phyloP scores from a whole-genome alignment of 2,797 vertebrate species.

The Liparis tanakae region DNA sequence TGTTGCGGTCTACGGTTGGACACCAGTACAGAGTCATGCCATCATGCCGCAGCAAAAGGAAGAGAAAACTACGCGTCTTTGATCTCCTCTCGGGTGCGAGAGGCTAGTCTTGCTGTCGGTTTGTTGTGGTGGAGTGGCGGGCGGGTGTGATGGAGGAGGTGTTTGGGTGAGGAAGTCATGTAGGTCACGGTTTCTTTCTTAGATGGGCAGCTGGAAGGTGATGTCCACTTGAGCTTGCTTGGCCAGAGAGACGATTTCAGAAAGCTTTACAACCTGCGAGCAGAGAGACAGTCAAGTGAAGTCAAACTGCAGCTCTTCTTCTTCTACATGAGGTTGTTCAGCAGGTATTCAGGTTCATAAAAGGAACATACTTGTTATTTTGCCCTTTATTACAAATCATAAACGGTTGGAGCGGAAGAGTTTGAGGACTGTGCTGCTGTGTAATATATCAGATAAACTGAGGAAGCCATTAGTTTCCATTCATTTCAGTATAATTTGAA shows the following conservation, averaged over 20 bases:
- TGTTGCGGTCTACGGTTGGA: not conserved
- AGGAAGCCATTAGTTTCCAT: not conserved
- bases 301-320: not conserved
- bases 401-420: not conserved
- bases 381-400: not conserved
- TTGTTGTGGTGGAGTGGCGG: not conserved
- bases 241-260: conserved; percentile 95
- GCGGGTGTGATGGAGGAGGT: not conserved
- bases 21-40: conserved; percentile 18
- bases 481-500: conserved; percentile 2
- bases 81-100: conserved; percentile 10
- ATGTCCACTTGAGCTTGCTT: conserved; percentile 97
- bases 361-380: not conserved
- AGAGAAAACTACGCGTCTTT: conserved; percentile 39
- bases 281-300: not conserved
- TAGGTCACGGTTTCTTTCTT: conserved; percentile 51
- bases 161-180: not conserved
- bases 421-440: not conserved
- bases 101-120: conserved; percentile 21
- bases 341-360: not conserved
- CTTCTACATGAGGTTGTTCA: not conserved
- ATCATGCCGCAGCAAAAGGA: conserved; percentile 38
- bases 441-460: not conserved
- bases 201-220: conserved; percentile 98
- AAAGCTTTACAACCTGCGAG: conserved; percentile 95